Conservation (phyloP, 1,140 invertebrate species). For the Zaprionus camerounensis region DNA sequence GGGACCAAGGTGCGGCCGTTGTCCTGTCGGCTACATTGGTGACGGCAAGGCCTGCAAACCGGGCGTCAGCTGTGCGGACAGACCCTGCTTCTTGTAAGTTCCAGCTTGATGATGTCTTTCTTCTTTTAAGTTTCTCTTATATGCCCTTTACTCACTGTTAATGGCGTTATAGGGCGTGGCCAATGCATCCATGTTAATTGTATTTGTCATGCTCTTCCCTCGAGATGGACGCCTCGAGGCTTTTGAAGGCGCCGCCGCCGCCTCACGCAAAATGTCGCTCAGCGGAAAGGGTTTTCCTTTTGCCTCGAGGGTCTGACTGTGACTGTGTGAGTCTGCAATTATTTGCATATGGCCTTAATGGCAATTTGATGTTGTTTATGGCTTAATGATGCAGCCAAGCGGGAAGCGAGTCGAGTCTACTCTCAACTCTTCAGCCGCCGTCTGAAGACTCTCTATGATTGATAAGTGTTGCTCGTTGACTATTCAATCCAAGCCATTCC, state of each 20-base stretch:
- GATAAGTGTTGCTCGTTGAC: slow-evolving; percentile 70
- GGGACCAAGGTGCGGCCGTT: slow-evolving; percentile 90
- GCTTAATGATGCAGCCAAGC: slow-evolving; percentile 75
- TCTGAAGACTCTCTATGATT: slow-evolving; percentile 50
- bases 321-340: slow-evolving; percentile 64
- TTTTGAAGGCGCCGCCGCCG: slow-evolving; percentile 70
- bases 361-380: slow-evolving; percentile 81
- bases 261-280: slow-evolving; percentile 57
- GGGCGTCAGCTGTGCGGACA: slow-evolving; percentile 88
- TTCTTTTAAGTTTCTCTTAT: slow-evolving; percentile 16
- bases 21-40: slow-evolving; percentile 90
- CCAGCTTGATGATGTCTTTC: slow-evolving; percentile 27
- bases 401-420: slow-evolving; percentile 30
- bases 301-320: neutral
- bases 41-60: slow-evolving; percentile 90
- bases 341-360: slow-evolving; percentile 80
- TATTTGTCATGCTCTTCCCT: slow-evolving; percentile 75
- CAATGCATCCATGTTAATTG: slow-evolving; percentile 77
- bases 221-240: slow-evolving; percentile 43
- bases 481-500: slow-evolving; percentile 34
- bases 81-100: slow-evolving; percentile 91
- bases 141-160: slow-evolving; percentile 38
- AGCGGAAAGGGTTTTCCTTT: slow-evolving; percentile 36
- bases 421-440: slow-evolving; percentile 11
- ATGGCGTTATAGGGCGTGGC: slow-evolving; percentile 75